phyloP scores from a whole-genome alignment of 2,113 vertebrate species.

The Leiothrix lutea region DNA sequence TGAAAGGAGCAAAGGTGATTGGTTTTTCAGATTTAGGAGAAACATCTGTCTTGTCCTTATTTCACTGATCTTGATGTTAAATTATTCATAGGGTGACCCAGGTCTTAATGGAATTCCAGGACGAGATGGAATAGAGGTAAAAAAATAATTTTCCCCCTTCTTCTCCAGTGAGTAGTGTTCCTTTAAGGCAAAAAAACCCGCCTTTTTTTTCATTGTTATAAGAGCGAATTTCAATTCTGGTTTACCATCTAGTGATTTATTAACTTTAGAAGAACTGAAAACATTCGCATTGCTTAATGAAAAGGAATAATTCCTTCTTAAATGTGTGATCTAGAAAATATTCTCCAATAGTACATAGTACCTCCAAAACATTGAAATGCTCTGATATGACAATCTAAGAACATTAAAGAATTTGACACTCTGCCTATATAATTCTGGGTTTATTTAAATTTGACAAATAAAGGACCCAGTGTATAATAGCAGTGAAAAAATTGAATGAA shows the following conservation, averaged over 20 bases:
- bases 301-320: not conserved
- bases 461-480: not conserved
- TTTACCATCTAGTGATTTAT: not conserved
- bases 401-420: not conserved
- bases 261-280: not conserved
- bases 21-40: not conserved
- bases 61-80: not conserved
- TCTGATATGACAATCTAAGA: not conserved
- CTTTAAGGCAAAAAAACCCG: not conserved
- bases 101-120: conserved; percentile 85
- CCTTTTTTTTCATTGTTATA: not conserved
- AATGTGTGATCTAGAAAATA: not conserved
- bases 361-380: not conserved
- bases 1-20: conserved; percentile 85
- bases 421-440: not conserved
- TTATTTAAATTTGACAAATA: not conserved
- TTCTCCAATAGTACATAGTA: not conserved
- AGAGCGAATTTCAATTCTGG: not conserved
- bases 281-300: not conserved
- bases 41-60: not conserved
- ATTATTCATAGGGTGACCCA: conserved; percentile 79
- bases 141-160: not conserved
- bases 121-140: conserved; percentile 84
- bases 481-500: not conserved
- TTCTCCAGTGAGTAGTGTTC: not conserved